Base-by-base conservation (phyloP, 2,888 invertebrate species). In the Nudaria mundana region DNA sequence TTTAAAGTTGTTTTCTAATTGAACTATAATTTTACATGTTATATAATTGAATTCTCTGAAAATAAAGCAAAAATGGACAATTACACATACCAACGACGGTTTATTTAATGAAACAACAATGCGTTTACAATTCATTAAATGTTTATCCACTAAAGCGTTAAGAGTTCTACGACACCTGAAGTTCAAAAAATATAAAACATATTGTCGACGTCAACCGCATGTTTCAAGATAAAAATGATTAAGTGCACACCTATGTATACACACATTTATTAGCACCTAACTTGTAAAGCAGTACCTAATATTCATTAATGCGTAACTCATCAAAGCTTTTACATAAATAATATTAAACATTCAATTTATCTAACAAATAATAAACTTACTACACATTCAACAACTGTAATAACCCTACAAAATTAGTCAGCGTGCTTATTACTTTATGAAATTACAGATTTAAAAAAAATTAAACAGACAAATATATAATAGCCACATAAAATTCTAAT, bases 121-220 rank as follows among this genome's bases (percentile, higher is more conserved):
- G 49, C 5, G 8, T 8, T 5, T 48, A 47, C 41, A 40, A 40
- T 49, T 48, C 32, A 30, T 40, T 37, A 32, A 40, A 10, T 50
- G 35, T 42, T 31, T 51, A 38, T 24, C 50, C 67, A 71, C 48
- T 37, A 45, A 61, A 66, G 62, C 61, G 33, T 50, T 64, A 60
- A 46, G 38, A 58, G 52, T n/a, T n/a, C n/a, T 47, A 46, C 45
- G 59, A 44, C 50, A 49, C 44, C 51, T 40, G 20, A 3, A 7
- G 8, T 20, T 20, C 38, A 40, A 44, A 47, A 38, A 38, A 64
- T 71, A 70, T 65, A 65, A 71, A 77, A 75, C 69, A 74, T 65
- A 86, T 86, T 84, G 84, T 86, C 85, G 72, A 82, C 66, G 84
- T 85, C 84, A 83, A 75, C 68, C 74, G 81, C 81, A 82, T 77